Base-by-base conservation (phyloP, 2,113 vertebrate species). In the Carollia perspicillata region DNA sequence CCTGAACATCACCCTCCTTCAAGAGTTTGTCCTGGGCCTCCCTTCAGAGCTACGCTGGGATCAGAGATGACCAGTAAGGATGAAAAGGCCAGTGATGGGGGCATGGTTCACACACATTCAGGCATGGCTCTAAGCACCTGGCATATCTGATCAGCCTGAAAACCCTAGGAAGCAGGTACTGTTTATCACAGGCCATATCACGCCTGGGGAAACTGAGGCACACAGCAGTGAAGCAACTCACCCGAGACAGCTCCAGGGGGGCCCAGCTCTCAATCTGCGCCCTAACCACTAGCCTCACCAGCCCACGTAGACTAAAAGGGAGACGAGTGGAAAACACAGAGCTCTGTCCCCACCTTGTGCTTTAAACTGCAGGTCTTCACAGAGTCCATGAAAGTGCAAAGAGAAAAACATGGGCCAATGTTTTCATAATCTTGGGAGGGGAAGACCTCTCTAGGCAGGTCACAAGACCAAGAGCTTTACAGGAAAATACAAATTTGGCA, bases 301-400 rank as follows among this genome's bases (percentile, higher is more conserved):
- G 20, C 71, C 51, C 16, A 8, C 4, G 6, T 60, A 6, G 16
- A 8, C 28, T 11, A 33, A 17, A 3, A 0, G 44, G 69, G 30
- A 69, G 35, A 37, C 20, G 0, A 8, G 0, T 0, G 6, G 42
- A 66, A n/a, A 13, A 18, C 28, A 35, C 23, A n/a, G 0, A 20
- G 37, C 42, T 11, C 33, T 23, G 17, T 2, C 49, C 47, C 26
- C 3, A 22, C 13, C 47, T 8, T 0, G 0, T 7, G 47, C 44
- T 30, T 75, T 4, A 9, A 35, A 79, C 0, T 1, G 6, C 4
- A 26, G 20, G 4, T 22, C 68, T 55, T 35, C 11, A 26, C 2
- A 13, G 37, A 71, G 12, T 20, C 17, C 11, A 26, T 9, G 9
- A 3, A 49, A 60, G 17, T 0, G 18, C 17, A 5, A 2, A 13